A percentile compares a stretch with the other conserved stretches of the same genome.
Conservation (phyloP, 2,797 vertebrate species). For the Tamandua tetradactyla region DNA sequence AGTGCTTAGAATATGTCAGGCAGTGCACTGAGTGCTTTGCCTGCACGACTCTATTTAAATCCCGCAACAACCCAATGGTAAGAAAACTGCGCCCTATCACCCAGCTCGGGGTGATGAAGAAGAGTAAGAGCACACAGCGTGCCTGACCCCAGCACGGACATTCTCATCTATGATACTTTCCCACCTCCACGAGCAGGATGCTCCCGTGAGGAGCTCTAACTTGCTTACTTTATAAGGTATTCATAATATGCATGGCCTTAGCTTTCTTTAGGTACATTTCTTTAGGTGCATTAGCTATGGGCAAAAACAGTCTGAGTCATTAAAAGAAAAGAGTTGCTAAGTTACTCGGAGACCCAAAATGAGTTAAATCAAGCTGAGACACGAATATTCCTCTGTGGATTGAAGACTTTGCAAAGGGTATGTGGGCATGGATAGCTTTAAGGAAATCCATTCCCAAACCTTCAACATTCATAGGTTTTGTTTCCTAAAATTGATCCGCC, state of each 20-base stretch:
- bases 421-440: not conserved
- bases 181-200: not conserved
- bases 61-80: not conserved
- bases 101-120: not conserved
- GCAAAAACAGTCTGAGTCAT: not conserved
- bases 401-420: not conserved
- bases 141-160: not conserved
- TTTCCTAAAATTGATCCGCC: conserved; percentile 16
- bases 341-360: not conserved
- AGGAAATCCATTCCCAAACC: conserved; percentile 42
- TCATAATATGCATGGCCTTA: not conserved
- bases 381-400: not conserved
- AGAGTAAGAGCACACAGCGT: not conserved
- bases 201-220: not conserved
- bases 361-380: not conserved
- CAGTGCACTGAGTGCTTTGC: not conserved
- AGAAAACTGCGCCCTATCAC: not conserved
- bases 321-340: conserved; percentile 41
- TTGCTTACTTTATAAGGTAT: not conserved
- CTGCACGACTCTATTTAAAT: not conserved
- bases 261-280: conserved; percentile 19
- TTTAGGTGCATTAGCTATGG: not conserved
- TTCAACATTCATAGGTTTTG: not conserved
- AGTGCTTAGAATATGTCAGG: not conserved
- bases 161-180: accelerated